A percentile compares a stretch with the other conserved stretches of the same genome.
Evolutionary conservation across 2,888 invertebrate species (phyloP).

Genomic region (Electrophaes corylata): DNA sequence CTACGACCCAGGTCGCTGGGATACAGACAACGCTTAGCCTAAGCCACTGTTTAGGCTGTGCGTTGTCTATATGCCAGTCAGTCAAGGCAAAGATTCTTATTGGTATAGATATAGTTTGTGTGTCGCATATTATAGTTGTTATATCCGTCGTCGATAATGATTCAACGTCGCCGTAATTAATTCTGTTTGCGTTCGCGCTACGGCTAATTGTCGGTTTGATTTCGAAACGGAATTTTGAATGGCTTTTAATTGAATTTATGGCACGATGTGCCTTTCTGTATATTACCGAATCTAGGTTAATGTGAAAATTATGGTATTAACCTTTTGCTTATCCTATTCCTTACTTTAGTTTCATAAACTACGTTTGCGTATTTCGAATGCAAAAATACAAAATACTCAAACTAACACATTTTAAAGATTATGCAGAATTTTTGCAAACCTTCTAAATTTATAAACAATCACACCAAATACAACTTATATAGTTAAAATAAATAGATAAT

Average conservation of each 20-base stretch:
- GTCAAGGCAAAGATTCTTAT: no score
- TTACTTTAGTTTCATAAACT: slow-evolving; percentile 6
- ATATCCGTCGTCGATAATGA: slow-evolving; percentile 31
- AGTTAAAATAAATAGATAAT: no score
- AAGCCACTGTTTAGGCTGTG: no score
- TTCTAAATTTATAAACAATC: background rate
- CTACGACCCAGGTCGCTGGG: no score
- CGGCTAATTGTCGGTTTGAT: slow-evolving; percentile 43
- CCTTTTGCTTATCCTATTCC: slow-evolving; percentile 5
- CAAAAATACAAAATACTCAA: background rate
- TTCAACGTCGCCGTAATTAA: slow-evolving; percentile 39
- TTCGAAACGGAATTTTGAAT: slow-evolving; percentile 40
- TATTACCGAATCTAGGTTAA: slow-evolving; percentile 26
- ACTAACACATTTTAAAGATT: background rate
- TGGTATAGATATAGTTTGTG: no score
- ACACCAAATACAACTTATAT: no score
- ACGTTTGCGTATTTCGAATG: background rate
- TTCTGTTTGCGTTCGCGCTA: slow-evolving; percentile 41
- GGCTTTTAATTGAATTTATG: slow-evolving; percentile 41
- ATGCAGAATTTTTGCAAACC: background rate
- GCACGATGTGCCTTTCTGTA: slow-evolving; percentile 28
- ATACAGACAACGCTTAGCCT: no score
- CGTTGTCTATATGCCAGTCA: no score
- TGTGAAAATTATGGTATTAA: slow-evolving; percentile 10
- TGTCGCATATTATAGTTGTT: no score